Conservation (phyloP, 2,888 invertebrate genomes). For the Sminthurinus aureus region DNA sequence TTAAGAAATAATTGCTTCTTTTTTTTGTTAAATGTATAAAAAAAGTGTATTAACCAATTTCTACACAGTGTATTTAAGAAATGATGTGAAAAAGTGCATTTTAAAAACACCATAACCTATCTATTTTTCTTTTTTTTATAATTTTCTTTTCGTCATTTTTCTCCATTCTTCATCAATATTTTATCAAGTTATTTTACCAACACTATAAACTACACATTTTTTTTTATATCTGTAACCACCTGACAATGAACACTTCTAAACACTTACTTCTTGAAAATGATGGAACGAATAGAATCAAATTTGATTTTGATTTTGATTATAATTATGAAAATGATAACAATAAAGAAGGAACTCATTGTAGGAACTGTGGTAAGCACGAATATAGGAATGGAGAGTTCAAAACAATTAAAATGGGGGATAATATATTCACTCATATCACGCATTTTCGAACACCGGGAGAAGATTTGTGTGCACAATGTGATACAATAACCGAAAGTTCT, state of each 20-base stretch:
- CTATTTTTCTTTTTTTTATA: no score
- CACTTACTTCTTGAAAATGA: constrained; percentile 37
- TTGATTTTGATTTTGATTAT: constrained; percentile 37
- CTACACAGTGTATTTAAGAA: no score
- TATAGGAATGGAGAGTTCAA: constrained; percentile 57
- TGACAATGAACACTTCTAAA: constrained; percentile 42
- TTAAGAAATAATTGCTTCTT: no score
- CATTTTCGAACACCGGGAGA: constrained; percentile 47
- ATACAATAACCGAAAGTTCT: not conserved
- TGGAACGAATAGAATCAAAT: constrained; percentile 42
- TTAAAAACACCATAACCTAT: no score
- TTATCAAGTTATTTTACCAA: not conserved
- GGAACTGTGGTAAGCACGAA: constrained; percentile 54
- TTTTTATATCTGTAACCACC: not conserved
- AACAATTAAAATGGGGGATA: constrained; percentile 57
- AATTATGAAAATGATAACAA: constrained; percentile 27
- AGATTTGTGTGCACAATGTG: constrained; percentile 39
- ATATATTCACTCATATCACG: constrained; percentile 52
- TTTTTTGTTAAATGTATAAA: no score
- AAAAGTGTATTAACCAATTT: no score
- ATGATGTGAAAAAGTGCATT: no score
- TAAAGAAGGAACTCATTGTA: constrained; percentile 47
- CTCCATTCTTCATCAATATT: not conserved
- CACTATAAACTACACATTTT: not conserved
- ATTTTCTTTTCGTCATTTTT: no score